These are phyloP conservation scores for human DNA, from an alignment of 2,113 vertebrate genomes.

Conservation along the genomic window DNA sequence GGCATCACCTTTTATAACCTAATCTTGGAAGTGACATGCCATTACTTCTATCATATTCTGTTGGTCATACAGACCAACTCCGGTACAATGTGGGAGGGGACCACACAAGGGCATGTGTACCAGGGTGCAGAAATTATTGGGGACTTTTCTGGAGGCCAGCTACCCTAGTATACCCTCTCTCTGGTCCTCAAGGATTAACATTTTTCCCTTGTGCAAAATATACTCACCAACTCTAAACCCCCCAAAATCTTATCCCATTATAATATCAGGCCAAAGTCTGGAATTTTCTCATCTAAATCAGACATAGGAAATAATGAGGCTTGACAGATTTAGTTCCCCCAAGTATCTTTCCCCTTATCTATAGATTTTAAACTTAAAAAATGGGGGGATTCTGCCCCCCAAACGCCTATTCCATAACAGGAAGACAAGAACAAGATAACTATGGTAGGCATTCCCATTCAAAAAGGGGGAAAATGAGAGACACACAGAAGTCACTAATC, in stretches of 20 bases:
- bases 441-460: background rate
- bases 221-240: background rate
- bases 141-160: background rate
- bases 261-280: background rate
- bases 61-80: background rate
- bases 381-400: background rate
- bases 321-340: background rate
- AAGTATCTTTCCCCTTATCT: background rate
- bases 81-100: background rate
- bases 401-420: background rate
- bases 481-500: background rate
- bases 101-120: background rate
- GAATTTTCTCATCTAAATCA: background rate
- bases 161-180: background rate
- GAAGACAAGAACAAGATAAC: background rate
- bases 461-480: background rate
- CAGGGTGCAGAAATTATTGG: background rate
- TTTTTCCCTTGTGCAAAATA: background rate
- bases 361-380: background rate
- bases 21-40: background rate
- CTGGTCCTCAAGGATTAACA: background rate
- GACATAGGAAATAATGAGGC: background rate
- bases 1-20: background rate
- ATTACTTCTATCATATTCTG: background rate
- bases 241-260: background rate